A percentile compares a stretch with the other conserved stretches of the same genome.
phyloP scores from a whole-genome alignment of 2,113 vertebrate genomes.

The Elaphurus davidianus region DNA sequence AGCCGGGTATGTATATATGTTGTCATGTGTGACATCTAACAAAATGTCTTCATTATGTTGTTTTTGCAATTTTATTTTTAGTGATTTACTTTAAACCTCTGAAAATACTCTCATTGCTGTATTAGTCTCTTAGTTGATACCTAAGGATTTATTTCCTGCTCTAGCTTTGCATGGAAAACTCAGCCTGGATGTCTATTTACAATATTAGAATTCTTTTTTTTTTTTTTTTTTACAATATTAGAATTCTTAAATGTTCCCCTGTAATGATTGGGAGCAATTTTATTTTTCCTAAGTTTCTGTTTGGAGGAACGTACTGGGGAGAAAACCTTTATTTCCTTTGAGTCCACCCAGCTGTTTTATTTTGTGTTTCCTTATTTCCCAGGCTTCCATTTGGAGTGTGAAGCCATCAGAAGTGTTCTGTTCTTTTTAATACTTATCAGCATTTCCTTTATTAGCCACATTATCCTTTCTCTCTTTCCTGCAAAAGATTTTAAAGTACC shows the following conservation, averaged over 20 bases:
- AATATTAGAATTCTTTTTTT: slow-evolving; percentile 38
- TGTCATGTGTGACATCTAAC: background rate
- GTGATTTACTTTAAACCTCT: background rate
- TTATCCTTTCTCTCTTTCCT: slow-evolving; percentile 59
- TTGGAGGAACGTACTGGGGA: background rate
- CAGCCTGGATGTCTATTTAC: background rate
- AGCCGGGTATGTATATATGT: background rate
- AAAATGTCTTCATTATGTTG: background rate
- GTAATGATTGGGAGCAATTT: background rate
- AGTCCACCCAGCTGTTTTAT: background rate
- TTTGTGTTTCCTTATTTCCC: background rate
- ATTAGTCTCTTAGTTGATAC: background rate
- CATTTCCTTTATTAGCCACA: slow-evolving; percentile 41
- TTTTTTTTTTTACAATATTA: slow-evolving; percentile 29
- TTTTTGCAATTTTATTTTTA: background rate
- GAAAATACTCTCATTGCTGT: background rate
- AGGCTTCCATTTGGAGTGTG: background rate
- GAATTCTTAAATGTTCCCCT: slow-evolving; percentile 5
- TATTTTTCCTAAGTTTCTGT: slow-evolving; percentile 30
- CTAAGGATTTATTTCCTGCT: slow-evolving; percentile 42
- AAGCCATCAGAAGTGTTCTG: background rate
- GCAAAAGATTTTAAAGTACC: slow-evolving; percentile 57
- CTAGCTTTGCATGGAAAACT: background rate
- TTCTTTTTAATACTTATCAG: slow-evolving; percentile 41
- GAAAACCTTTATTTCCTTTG: background rate